Evolutionary conservation across 2,888 invertebrate species (phyloP), one percentile per base, ranked within the genome.

Genomic region (Scaptomyza reducta): DNA sequence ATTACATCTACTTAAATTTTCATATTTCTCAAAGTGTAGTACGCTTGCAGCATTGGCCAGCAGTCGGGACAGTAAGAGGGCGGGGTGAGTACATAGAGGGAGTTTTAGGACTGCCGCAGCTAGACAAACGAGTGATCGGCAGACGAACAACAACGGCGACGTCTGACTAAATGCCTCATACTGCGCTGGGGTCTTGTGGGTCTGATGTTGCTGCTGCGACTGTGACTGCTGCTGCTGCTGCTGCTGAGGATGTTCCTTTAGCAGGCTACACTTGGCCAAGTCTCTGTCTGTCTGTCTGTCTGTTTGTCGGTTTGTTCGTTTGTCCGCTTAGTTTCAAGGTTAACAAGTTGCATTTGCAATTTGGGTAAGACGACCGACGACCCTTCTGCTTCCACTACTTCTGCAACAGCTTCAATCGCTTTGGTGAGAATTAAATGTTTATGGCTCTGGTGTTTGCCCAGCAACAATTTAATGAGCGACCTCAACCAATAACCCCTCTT

Each of bases 261-360:
- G 50, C 51, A 59, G 29, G 44, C 22, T 22, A 5, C 49, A 53
- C 58, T 68, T 77, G 81, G 60, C 71, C 74, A 72, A 69, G 55
- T 79, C 62, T 70, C 56, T 55, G 63, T 55, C 38, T 54, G 57
- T 61, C 49, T 70, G 73, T 67, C 58, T 46, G 66, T 61, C 35
- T 45, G 35, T 47, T 40, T 10, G 10, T 31, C 31, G 13, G 50
- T 69, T 55, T 61, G 65, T 68, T 64, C 66, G 60, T 71, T 61
- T 70, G 87, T 78, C 74, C 69, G 84, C 67, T 70, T 70, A 83
- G 74, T 70, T 78, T 89, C 89, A 89, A 90, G 89, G 89, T 89
- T 89, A 90, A 90, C 89, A 88, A 88, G 89, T 89, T 78, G 79
- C 86, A 89, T 89, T 90, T 90, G 89, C 90, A 89, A 90, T 89